phyloP scores from a whole-genome alignment of 2,797 vertebrate species.

The Chrosomus eos region DNA sequence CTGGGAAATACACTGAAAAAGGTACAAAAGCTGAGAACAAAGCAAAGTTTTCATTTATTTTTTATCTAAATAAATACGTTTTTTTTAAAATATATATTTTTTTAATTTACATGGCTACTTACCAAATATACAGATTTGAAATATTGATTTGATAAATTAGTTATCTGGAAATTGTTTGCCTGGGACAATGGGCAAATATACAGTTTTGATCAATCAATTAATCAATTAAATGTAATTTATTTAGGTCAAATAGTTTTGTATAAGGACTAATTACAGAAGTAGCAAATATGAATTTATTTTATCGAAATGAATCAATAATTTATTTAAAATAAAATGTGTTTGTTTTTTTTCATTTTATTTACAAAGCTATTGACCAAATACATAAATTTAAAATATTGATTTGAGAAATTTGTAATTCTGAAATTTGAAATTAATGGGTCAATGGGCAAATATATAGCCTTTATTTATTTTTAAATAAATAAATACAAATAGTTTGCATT shows the following conservation, averaged over 20 bases:
- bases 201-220: background rate
- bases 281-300: background rate
- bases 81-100: background rate
- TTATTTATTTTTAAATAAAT: background rate
- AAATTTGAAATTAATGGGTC: background rate
- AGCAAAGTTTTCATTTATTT: background rate
- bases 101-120: background rate
- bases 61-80: background rate
- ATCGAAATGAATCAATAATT: background rate
- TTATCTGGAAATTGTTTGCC: background rate
- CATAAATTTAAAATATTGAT: background rate
- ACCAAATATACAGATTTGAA: background rate
- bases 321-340: background rate
- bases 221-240: background rate
- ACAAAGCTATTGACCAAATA: background rate
- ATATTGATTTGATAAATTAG: background rate
- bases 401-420: background rate
- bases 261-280: background rate
- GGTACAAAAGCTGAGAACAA: conserved; percentile 5
- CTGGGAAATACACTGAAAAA: conserved; percentile 89
- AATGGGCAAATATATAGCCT: background rate
- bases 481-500: background rate
- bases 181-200: background rate
- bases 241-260: background rate
- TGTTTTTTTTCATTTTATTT: background rate